A percentile compares a stretch with the other conserved stretches of the same genome.
These are phyloP conservation scores for Mechanitis messenoides DNA, from an alignment of 2,888 invertebrate genomes.

Conservation along the genomic window DNA sequence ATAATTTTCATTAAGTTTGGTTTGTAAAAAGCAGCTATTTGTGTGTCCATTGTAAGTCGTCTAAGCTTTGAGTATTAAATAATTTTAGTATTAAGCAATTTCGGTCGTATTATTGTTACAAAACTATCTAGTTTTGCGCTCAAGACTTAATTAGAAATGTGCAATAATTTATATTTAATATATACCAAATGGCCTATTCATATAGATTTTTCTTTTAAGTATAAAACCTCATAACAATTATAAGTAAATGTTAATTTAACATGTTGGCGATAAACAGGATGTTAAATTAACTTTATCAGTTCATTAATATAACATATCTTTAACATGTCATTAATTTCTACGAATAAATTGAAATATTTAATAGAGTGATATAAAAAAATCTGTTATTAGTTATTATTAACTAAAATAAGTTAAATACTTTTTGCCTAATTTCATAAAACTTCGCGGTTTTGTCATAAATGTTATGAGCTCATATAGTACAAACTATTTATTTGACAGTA, in stretches of 20 bases:
- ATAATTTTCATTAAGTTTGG: constrained; percentile 10
- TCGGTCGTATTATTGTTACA: background rate
- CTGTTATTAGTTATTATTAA: too few species aligned
- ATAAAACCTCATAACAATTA: background rate
- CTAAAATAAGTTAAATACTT: too few species aligned
- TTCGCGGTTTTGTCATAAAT: background rate
- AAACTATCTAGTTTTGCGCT: background rate
- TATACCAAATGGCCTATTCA: constrained; percentile 17
- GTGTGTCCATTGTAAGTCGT: too few species aligned
- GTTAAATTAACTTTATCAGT: too few species aligned
- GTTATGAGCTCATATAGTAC: constrained; percentile 34
- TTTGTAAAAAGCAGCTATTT: too few species aligned
- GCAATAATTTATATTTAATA: constrained; percentile 17
- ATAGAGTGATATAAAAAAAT: too few species aligned
- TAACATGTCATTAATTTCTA: background rate
- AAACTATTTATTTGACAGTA: constrained; percentile 26
- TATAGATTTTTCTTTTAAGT: background rate
- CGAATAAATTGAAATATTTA: background rate
- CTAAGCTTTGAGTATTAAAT: too few species aligned
- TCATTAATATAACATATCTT: background rate
- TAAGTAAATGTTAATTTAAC: background rate
- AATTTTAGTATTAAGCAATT: background rate
- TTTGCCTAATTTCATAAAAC: background rate
- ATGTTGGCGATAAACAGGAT: background rate
- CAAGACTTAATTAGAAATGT: constrained; percentile 10